Percentiles rank a stretch among this genome's conserved stretches.
These are phyloP conservation scores for Asobara japonica DNA, from an alignment of 1,140 invertebrate genomes.

Conservation along the genomic window DNA sequence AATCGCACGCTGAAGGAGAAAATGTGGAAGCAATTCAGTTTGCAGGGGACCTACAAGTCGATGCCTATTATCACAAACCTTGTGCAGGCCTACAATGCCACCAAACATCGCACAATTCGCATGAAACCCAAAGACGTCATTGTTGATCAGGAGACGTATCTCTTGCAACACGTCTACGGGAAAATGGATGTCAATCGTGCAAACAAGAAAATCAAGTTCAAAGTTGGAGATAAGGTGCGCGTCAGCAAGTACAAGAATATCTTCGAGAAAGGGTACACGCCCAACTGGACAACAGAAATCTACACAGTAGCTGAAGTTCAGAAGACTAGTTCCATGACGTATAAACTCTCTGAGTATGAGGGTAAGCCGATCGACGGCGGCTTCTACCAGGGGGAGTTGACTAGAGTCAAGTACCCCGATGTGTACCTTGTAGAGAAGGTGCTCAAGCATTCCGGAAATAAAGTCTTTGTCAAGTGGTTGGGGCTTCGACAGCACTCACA, in stretches of 20 bases:
- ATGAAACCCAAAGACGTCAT: too few species aligned
- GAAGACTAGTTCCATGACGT: background rate
- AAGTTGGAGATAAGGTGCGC: too few species aligned
- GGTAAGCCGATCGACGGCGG: background rate
- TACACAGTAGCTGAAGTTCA: background rate
- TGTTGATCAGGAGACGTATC: background rate
- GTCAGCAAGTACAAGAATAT: conserved; percentile 2
- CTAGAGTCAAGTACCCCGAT: background rate
- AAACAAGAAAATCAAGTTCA: background rate
- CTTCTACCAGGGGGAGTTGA: background rate
- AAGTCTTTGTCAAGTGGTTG: too few species aligned
- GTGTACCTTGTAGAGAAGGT: background rate
- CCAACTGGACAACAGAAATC: conserved; percentile 1
- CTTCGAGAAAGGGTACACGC: background rate
- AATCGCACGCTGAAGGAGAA: too few species aligned
- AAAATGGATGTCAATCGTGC: background rate
- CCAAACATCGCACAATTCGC: too few species aligned
- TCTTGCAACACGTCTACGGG: background rate
- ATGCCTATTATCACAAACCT: too few species aligned
- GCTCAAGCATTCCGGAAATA: background rate
- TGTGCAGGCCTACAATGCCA: too few species aligned
- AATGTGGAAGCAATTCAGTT: too few species aligned
- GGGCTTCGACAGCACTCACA: too few species aligned
- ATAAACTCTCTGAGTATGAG: too few species aligned
- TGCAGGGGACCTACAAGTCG: too few species aligned